A percentile compares a stretch with the other conserved stretches of the same genome.
phyloP scores from a whole-genome alignment of 2,797 vertebrate genomes.

The Balearica regulorum region DNA sequence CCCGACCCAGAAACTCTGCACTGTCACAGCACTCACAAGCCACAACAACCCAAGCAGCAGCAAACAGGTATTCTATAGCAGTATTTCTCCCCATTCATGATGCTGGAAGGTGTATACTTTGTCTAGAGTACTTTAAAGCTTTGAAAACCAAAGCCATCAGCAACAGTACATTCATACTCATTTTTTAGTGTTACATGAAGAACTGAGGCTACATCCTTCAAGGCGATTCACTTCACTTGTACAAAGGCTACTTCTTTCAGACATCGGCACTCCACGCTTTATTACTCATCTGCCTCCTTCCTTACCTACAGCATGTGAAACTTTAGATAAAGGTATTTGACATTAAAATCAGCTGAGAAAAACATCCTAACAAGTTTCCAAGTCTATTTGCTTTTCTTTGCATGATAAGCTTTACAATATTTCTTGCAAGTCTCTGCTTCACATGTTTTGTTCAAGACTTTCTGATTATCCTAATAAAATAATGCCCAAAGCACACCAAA shows the following conservation, averaged over 20 bases:
- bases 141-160: background rate
- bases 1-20: background rate
- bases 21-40: background rate
- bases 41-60: background rate
- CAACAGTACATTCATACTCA: background rate
- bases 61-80: background rate
- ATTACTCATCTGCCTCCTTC: background rate
- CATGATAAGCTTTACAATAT: background rate
- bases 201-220: background rate
- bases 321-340: background rate
- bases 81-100: rapidly evolving
- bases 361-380: background rate
- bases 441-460: background rate
- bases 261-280: background rate
- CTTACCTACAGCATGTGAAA: background rate
- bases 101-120: background rate
- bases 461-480: constrained; percentile 20
- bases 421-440: background rate
- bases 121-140: background rate
- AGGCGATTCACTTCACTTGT: background rate
- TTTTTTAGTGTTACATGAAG: background rate
- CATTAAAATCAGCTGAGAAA: background rate
- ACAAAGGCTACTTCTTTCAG: background rate
- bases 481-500: background rate
- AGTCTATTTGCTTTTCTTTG: background rate